Conservation (phyloP, 2,888 invertebrate genomes). For the Caenorhabditis zanzibari region DNA sequence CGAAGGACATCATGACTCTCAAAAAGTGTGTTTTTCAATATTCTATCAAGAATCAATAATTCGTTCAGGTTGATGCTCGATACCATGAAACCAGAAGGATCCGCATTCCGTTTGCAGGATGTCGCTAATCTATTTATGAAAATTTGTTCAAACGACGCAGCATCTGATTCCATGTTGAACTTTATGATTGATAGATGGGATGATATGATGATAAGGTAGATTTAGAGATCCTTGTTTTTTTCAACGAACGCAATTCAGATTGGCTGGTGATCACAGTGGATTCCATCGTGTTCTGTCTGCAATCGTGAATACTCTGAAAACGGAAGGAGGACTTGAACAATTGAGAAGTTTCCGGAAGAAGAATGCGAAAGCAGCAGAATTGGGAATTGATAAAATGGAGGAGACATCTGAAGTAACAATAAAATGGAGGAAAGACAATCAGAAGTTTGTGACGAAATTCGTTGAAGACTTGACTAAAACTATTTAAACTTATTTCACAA, state of each 20-base stretch:
- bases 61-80: constrained; percentile 72
- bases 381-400: constrained; percentile 73
- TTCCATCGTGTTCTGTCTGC: constrained; percentile 48
- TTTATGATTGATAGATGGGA: constrained; percentile 80
- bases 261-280: constrained; percentile 50
- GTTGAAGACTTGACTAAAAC: constrained; percentile 62
- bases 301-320: constrained; percentile 43
- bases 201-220: constrained; percentile 75
- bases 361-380: constrained; percentile 67
- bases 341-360: constrained; percentile 73
- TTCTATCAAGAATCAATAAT: background rate
- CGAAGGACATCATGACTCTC: constrained; percentile 74
- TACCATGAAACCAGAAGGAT: constrained; percentile 74
- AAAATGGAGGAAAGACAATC: constrained; percentile 76
- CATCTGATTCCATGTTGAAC: constrained; percentile 77
- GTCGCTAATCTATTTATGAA: constrained; percentile 72
- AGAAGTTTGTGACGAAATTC: constrained; percentile 70
- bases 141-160: constrained; percentile 73
- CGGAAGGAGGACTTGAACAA: constrained; percentile 58
- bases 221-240: no score
- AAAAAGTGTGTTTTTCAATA: constrained; percentile 70
- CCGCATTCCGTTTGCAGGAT: constrained; percentile 79
- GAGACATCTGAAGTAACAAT: constrained; percentile 73
- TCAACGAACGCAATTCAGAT: constrained; percentile 11
- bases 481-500: constrained; percentile 6